Evolutionary conservation across 2,113 vertebrate genomes (phyloP).

Genomic region (Syngnathus typhle): DNA sequence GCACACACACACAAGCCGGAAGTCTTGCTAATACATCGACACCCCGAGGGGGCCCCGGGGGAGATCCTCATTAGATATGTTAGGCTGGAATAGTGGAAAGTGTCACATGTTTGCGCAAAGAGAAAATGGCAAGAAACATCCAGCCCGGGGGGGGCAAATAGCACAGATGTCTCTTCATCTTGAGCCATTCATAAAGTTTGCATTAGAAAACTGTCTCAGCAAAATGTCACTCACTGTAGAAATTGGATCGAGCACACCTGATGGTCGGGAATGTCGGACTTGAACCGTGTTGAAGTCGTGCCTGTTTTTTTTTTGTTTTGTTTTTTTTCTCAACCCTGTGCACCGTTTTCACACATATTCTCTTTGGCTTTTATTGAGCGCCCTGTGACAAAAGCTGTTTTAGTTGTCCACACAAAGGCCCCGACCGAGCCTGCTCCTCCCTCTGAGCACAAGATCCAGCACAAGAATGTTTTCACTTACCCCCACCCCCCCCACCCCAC

Average conservation of each 20-base stretch:
- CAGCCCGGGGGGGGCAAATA: slow-evolving; percentile 44
- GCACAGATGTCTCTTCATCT: slow-evolving; percentile 61
- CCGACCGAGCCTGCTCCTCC: slow-evolving; percentile 57
- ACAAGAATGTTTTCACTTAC: slow-evolving; percentile 71
- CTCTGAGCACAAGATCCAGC: slow-evolving; percentile 71
- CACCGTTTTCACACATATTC: slow-evolving; percentile 73
- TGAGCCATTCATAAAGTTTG: too few species aligned
- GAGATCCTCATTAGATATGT: slow-evolving; percentile 57
- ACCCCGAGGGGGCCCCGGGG: slow-evolving; percentile 40
- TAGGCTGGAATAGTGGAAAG: slow-evolving; percentile 49
- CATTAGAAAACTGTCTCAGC: too few species aligned
- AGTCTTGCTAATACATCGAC: slow-evolving; percentile 56
- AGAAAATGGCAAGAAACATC: slow-evolving; percentile 49
- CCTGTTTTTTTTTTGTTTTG: slow-evolving; percentile 53
- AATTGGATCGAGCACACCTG: too few species aligned
- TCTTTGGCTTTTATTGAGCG: slow-evolving; percentile 67
- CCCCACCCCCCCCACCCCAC: slow-evolving; percentile 50
- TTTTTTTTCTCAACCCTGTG: slow-evolving; percentile 54
- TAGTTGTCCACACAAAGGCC: slow-evolving; percentile 72
- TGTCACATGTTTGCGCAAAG: slow-evolving; percentile 65
- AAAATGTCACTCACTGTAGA: too few species aligned
- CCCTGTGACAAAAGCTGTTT: slow-evolving; percentile 76
- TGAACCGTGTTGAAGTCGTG: slow-evolving; percentile 7
- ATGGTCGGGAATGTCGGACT: too few species aligned
- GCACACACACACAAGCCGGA: slow-evolving; percentile 46